Evolutionary conservation across 2,797 vertebrate genomes (phyloP).

Genomic region (Hypotaenidia okinawae): DNA sequence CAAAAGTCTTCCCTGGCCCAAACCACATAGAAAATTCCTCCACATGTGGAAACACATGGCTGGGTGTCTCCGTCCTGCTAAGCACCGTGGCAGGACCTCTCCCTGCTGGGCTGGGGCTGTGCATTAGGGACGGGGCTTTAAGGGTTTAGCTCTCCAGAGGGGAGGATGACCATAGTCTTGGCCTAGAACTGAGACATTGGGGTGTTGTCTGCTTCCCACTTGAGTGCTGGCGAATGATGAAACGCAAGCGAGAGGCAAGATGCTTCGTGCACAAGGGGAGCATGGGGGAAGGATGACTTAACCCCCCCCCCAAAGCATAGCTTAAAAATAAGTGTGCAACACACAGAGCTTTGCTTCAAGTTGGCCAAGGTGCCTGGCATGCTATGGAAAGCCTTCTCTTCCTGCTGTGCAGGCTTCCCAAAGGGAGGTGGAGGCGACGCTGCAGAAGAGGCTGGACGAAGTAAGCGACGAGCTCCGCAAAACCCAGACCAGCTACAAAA

Average conservation of each 20-base stretch:
- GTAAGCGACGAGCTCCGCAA: constrained; percentile 88
- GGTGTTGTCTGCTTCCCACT: not conserved
- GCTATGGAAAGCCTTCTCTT: not conserved
- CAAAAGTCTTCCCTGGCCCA: not conserved
- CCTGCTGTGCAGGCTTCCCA: constrained; percentile 77
- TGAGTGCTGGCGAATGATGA: not conserved
- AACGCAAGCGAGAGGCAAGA: rapidly evolving
- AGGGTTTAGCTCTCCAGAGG: not conserved
- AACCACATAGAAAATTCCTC: not conserved
- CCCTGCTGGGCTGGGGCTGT: not conserved
- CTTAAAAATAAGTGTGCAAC: not conserved
- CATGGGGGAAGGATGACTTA: not conserved
- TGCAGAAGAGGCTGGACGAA: constrained; percentile 90
- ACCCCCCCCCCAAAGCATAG: not conserved
- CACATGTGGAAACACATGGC: not conserved
- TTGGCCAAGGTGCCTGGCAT: not conserved
- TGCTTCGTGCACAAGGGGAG: not conserved
- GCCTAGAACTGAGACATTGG: not conserved
- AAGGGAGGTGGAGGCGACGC: constrained; percentile 81
- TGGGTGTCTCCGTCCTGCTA: not conserved
- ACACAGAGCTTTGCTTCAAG: not conserved
- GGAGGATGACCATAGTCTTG: not conserved
- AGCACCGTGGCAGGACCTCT: not conserved
- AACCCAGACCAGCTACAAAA: constrained; percentile 83
- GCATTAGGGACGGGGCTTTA: rapidly evolving